Evolutionary conservation across 2,888 invertebrate species (phyloP), one percentile per base, ranked within the genome.

Genomic region (Caenorhabditis sinica): DNA sequence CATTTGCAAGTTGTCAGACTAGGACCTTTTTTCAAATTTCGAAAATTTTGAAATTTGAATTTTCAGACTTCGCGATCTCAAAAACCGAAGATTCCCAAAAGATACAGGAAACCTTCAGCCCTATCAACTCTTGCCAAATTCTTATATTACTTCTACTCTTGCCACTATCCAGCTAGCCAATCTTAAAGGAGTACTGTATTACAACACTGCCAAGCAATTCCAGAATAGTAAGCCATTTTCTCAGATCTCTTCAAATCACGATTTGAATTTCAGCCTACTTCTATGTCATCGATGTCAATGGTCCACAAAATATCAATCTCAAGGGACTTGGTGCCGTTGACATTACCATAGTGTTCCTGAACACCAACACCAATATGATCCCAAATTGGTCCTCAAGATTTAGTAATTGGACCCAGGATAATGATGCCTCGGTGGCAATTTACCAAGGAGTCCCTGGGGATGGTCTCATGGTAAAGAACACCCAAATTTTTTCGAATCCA

Each of bases 401-500:
- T 40, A 75, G 56, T 45, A 23, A 40, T 15, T 75, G 75, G 75
- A 30, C 4, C 2, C 75, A 75, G 28, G 25, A 56, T 9, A 0
- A 11, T 11, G n/a, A 56, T 28, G 40, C 75, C 8, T 5, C 11
- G 4, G 51, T n/a, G 11, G 43, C 40, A 8, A 8, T 77, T 9
- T 77, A 77, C 63, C 5, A 5, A 11, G 69, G 69, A 0, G 15
- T 69, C 20, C 77, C 77, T 3, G n/a, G 5, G 0, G 77, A 63
- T 43, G 3, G 13, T 8, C 1, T 23, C 2, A 69, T 51, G 25
- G 3, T 17, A 17, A 25, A 17, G 8, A 69, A 51, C 51, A 30
- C 61, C n/a, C 69, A 77, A 20, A 77, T 77, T 2, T 77, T 77
- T 23, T 69, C 77, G 8, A 69, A 69, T 20, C 77, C 77, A 3